Evolutionary conservation across 1,140 invertebrate species (phyloP).

Genomic region (Gonatopus flavifemur): DNA sequence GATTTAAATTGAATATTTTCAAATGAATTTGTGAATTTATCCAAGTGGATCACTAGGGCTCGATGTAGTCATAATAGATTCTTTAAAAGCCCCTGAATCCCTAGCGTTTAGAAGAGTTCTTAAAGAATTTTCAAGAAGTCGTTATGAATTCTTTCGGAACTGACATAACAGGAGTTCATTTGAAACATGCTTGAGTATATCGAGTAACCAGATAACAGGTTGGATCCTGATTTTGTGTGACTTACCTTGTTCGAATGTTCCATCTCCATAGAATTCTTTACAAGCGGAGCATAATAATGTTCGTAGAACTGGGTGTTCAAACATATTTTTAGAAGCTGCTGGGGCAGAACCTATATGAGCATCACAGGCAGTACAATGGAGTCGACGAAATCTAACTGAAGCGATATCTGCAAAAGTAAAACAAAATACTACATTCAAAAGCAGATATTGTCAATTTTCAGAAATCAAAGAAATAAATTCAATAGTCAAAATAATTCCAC

Average conservation of each 20-base stretch:
- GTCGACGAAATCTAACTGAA: conserved; percentile 56
- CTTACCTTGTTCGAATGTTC: conserved; percentile 52
- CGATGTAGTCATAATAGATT: no score
- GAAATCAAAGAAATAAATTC: not conserved
- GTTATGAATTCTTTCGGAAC: no score
- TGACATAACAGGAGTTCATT: no score
- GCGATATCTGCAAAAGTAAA: conserved; percentile 49
- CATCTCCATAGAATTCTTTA: conserved; percentile 73
- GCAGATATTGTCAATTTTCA: not conserved
- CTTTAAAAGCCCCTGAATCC: no score
- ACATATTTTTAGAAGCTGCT: conserved; percentile 62
- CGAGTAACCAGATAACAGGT: no score
- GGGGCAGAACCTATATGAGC: conserved; percentile 71
- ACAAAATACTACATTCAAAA: not conserved
- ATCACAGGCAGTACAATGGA: conserved; percentile 75
- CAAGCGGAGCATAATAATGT: conserved; percentile 79
- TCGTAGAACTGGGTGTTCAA: conserved; percentile 74
- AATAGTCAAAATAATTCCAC: not conserved
- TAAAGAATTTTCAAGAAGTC: no score
- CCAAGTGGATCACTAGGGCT: no score
- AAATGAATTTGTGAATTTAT: no score
- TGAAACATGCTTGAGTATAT: no score
- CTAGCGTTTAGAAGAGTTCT: no score
- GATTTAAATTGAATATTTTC: no score
- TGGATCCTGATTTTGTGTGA: no score